These are phyloP conservation scores for Archegozetes longisetosus DNA, from an alignment of 1,140 invertebrate genomes.

Conservation along the genomic window DNA sequence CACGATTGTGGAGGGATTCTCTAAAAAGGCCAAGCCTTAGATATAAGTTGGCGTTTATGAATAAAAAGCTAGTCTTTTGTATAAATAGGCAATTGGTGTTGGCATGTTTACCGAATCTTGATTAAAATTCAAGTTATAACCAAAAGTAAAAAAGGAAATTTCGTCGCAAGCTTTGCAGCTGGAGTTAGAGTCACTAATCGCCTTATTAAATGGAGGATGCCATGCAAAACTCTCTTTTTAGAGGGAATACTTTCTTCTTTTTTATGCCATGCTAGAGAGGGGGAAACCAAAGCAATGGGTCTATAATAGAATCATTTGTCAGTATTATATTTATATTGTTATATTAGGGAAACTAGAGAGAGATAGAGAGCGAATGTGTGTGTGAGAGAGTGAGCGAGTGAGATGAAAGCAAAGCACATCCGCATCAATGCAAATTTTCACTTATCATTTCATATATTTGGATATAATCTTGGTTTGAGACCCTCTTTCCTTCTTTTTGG, in stretches of 20 bases:
- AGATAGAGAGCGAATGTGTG: slow-evolving; percentile 11
- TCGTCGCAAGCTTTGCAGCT: not conserved
- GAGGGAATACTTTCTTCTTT: not conserved
- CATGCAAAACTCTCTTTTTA: not conserved
- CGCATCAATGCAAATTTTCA: slow-evolving; percentile 14
- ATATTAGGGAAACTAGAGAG: slow-evolving; percentile 8
- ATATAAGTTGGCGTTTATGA: no score
- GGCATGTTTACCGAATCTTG: not conserved
- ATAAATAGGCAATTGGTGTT: not conserved
- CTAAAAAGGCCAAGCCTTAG: no score
- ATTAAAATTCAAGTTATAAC: not conserved
- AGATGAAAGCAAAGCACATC: slow-evolving; percentile 17
- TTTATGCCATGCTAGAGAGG: not conserved
- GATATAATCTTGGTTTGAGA: no score
- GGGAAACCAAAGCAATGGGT: not conserved
- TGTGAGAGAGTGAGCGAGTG: slow-evolving; percentile 11
- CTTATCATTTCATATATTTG: not conserved
- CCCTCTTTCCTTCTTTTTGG: no score
- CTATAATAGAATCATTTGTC: slow-evolving; percentile 3
- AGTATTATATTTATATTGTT: slow-evolving; percentile 7
- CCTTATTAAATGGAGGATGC: not conserved
- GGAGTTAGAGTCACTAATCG: not conserved
- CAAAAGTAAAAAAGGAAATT: not conserved
- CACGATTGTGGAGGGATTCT: no score
- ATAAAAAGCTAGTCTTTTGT: not conserved